Conservation (phyloP, 2,113 vertebrate species). For the Macquaria ambigua region DNA sequence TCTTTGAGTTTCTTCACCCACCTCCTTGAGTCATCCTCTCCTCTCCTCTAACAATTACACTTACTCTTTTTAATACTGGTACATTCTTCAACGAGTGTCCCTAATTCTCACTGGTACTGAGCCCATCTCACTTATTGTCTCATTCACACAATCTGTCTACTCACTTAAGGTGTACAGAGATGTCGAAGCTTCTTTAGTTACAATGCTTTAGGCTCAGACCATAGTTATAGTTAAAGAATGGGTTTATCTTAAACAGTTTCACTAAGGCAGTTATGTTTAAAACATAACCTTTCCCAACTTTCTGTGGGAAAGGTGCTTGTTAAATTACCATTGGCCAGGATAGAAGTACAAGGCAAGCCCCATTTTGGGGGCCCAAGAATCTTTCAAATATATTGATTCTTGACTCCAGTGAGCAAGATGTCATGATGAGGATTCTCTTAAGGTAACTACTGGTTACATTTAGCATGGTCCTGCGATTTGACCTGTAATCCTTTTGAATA, state of each 20-base stretch:
- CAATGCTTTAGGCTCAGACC: neutral
- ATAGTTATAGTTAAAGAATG: neutral
- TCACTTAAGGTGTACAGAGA: neutral
- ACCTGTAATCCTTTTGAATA: too few relatives aligned
- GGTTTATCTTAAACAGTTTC: neutral
- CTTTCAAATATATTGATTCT: neutral
- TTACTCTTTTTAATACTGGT: neutral
- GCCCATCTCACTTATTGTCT: neutral
- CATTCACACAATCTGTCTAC: neutral
- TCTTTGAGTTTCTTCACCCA: neutral
- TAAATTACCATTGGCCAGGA: neutral
- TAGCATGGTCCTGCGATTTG: neutral
- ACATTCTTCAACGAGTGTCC: neutral
- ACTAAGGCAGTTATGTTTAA: neutral
- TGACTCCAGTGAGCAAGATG: neutral
- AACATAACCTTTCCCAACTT: neutral
- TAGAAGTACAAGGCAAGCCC: neutral
- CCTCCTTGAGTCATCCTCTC: neutral
- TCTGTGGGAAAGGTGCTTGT: neutral
- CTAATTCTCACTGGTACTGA: neutral
- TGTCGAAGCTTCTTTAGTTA: neutral
- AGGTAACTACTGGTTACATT: neutral
- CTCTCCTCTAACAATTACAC: neutral
- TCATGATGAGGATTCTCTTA: neutral
- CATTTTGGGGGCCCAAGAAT: neutral